phyloP scores from a whole-genome alignment of 2,113 vertebrate genomes.

The Protobothrops mucrosquamatus region DNA sequence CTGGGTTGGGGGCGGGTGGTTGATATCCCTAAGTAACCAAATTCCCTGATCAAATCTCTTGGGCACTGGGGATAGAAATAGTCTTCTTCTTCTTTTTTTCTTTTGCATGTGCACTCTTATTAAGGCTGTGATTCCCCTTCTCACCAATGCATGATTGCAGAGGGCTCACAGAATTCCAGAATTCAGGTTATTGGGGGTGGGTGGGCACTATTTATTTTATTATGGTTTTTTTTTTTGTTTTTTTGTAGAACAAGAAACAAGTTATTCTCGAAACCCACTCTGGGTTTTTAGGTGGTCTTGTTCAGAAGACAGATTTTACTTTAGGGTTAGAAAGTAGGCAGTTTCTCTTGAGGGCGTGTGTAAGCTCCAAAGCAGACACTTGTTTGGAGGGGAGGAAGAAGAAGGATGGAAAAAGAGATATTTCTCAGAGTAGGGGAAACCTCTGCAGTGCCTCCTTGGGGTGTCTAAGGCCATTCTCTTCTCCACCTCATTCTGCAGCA shows the following conservation, averaged over 20 bases:
- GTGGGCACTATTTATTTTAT: conserved; percentile 8
- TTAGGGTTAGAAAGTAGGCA: not conserved
- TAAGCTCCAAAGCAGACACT: not conserved
- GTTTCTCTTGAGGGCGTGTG: not conserved
- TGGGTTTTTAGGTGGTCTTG: not conserved
- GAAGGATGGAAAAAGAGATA: too few species aligned
- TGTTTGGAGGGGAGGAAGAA: too few species aligned
- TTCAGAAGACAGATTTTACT: not conserved
- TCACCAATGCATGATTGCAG: conserved; percentile 24
- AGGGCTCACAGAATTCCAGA: conserved; percentile 19
- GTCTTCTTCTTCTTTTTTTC: not conserved
- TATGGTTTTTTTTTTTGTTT: not conserved
- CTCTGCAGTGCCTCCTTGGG: not conserved
- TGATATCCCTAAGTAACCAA: not conserved
- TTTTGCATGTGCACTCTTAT: conserved; percentile 32
- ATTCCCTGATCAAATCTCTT: conserved; percentile 22
- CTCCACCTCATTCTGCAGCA: not conserved
- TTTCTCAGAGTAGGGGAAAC: too few species aligned
- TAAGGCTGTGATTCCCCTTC: not conserved
- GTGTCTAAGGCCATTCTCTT: not conserved
- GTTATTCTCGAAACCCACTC: conserved; percentile 13
- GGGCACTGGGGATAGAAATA: conserved; percentile 7
- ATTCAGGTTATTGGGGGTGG: not conserved
- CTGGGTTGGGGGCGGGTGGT: not conserved
- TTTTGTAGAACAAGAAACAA: not conserved